These are phyloP conservation scores for Drosophila sp. DNA, from an alignment of 1,140 invertebrate species.

Conservation along the genomic window DNA sequence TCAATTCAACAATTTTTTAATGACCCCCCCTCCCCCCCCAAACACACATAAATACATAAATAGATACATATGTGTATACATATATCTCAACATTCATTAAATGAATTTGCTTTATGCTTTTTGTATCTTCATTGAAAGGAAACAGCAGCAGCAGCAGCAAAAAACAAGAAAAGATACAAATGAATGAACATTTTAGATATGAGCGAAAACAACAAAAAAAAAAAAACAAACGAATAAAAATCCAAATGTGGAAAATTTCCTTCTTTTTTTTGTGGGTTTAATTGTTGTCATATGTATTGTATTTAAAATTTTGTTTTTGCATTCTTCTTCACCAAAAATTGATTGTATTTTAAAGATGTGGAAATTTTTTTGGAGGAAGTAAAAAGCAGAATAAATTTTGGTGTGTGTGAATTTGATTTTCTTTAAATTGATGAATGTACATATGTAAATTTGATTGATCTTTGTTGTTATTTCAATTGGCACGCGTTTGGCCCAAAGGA, in stretches of 20 bases:
- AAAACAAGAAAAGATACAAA: slow-evolving; percentile 9
- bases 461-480: slow-evolving; percentile 11
- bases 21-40: slow-evolving; percentile 16
- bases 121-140: slow-evolving; percentile 13
- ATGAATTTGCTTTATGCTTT: slow-evolving; percentile 29
- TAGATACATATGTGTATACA: slow-evolving; percentile 17
- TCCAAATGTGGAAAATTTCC: slow-evolving; percentile 44
- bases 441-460: slow-evolving; percentile 6
- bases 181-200: slow-evolving; percentile 32
- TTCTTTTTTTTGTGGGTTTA: slow-evolving; percentile 25
- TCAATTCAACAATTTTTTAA: slow-evolving; percentile 56
- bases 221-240: slow-evolving; percentile 9
- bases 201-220: background rate
- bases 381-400: background rate
- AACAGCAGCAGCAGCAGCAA: background rate
- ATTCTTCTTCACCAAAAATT: background rate
- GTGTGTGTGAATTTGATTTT: background rate
- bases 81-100: slow-evolving; percentile 11
- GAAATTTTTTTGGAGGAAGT: slow-evolving; percentile 8
- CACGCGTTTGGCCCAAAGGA: slow-evolving; percentile 2
- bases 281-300: slow-evolving; percentile 51
- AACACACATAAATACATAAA: slow-evolving; percentile 29
- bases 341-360: slow-evolving; percentile 11
- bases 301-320: slow-evolving; percentile 8
- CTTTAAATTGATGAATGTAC: background rate